Base-by-base conservation (phyloP, 92 coral and sea anemone genomes). In the Montipora capitata region DNA sequence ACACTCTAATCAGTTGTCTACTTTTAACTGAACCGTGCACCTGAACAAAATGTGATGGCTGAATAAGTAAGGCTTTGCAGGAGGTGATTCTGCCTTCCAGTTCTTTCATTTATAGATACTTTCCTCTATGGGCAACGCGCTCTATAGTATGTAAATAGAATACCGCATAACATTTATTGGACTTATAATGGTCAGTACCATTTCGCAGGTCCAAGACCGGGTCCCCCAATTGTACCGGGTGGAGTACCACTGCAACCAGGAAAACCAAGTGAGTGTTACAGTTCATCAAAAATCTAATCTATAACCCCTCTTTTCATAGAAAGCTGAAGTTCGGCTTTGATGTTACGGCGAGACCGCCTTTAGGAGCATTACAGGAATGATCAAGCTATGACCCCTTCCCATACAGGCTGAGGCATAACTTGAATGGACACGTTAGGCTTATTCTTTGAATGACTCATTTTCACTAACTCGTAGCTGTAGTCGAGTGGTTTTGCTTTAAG, bases 141-240 rank as follows among this genome's bases (percentile, higher is more conserved):
- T 27, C 35, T 27, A 27, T 27, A 27, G 35, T 27, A 27, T 27
- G 35, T 27, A 27, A 27, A 27, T 27, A 48, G 0, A 48, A 5
- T 48, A 5, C 1, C 10, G 52, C 7, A 5, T 48, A 10, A 10
- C 52, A 48, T 5, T 9, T 54, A 54, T 54, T 54, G 14, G 14
- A 54, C 61, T 54, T 54, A 8, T 0, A 54, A 54, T 8, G 15
- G 14, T 54, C 3, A 61, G 44, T 72, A 44, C 17, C 52, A 43
- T 79, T 79, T 85, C 17, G 18, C 78, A 90, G 87, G 90, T 79
- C 83, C 93, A 45, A 51, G 69, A 14, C 90, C 82, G 14, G 78
- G 61, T 51, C 84, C 81, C 38, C 79, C 90, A 44, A 76, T 86
- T 39, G 87, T 66, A 63, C 90, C 85, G 13, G 92, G 68, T 12